phyloP scores from a whole-genome alignment of 2,113 vertebrate genomes.

The Clarias magur region DNA sequence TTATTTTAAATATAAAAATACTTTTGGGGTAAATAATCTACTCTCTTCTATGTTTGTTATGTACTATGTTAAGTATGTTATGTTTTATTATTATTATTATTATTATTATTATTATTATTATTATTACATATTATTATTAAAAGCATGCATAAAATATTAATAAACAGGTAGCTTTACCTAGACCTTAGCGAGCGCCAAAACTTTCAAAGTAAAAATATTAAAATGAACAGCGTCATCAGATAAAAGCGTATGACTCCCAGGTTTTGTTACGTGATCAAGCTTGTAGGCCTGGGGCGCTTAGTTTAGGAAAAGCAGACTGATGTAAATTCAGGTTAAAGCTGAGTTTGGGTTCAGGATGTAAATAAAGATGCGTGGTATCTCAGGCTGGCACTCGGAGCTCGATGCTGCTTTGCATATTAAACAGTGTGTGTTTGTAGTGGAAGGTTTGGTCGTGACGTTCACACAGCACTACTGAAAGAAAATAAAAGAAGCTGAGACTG shows the following conservation, averaged over 20 bases:
- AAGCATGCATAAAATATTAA: not conserved
- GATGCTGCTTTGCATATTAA: slow-evolving; percentile 36
- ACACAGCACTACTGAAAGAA: not conserved
- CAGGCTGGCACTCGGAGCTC: not conserved
- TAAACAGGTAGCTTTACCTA: not conserved
- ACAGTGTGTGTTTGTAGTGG: slow-evolving; percentile 5
- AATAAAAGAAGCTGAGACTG: not conserved
- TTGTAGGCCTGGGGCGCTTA: not conserved
- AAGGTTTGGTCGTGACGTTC: not conserved
- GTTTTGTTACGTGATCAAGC: not conserved
- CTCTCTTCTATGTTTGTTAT: too few relatives aligned
- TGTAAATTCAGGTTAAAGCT: not conserved
- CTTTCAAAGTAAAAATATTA: not conserved
- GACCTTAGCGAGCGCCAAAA: not conserved
- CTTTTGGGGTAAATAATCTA: not conserved
- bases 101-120: not conserved
- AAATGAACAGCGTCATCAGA: not conserved
- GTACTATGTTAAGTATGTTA: not conserved
- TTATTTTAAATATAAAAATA: not conserved
- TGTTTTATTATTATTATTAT: not conserved
- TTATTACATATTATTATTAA: not conserved
- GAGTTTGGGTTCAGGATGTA: not conserved
- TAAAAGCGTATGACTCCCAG: too few relatives aligned
- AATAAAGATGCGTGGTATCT: not conserved
- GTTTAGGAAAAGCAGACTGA: not conserved